Base-by-base conservation (phyloP, 2,888 invertebrate genomes). In the Troilus luridus region DNA sequence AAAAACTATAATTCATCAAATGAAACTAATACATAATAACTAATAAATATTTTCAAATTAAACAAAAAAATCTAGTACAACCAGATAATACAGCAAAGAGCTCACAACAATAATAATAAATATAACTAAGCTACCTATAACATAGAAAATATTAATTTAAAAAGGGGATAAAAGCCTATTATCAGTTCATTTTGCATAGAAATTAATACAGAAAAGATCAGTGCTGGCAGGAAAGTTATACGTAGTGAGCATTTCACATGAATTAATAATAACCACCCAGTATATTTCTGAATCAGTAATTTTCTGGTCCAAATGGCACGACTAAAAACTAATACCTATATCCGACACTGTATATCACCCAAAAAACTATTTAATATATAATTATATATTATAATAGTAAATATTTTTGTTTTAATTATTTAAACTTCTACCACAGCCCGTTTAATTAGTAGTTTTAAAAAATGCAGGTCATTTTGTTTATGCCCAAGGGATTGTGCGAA, bases 361-460 rank as follows among this genome's bases (percentile, higher is more conserved):
- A 93, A 93, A 93, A 92, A 58, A 72, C 88, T 90, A 64, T 91
- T 88, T 72, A 89, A 77, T 90, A 90, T 91, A 91, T 62, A 62
- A 62, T 88, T 90, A 91, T 89, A 89, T 77, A 62, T 90, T 19
- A 91, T 91, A 90, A 88, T 89, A 89, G 81, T 89, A 91, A 72
- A 89, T 89, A 91, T 77, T 81, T 89, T 91, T 91, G 88, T 91
- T 67, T 93, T 92, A 93, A 92, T 92, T 93, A 93, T 93, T 92
- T 93, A 93, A 93, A 92, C 92, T 92, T 93, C 93, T 93, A 93
- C 93, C 93, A 93, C 93, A 93, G 93, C 93, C 93, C 93, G 92
- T 93, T 93, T 91, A 93, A 93, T 93, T 93, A 93, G 93, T 93
- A 92, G 91, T 89, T 91, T 91, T 89, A 88, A 88, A 60, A 89